A percentile compares a stretch with the other conserved stretches of the same genome.
These are phyloP conservation scores for Lates calcarifer DNA, from an alignment of 2,113 vertebrate species.

Conservation along the genomic window DNA sequence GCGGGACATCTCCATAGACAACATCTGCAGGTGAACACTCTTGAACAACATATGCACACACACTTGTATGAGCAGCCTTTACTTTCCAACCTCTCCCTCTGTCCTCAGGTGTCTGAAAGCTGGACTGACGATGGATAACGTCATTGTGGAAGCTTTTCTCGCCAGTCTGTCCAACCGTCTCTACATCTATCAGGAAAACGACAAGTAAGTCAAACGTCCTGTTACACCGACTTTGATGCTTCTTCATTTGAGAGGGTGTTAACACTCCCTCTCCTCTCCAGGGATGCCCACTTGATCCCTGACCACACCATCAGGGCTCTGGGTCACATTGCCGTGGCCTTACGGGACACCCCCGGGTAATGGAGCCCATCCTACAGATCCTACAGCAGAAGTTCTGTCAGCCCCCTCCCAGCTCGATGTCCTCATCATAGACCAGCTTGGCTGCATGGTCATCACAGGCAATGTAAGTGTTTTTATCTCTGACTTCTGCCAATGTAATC, in stretches of 20 bases:
- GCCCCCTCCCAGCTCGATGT: conserved; percentile 98
- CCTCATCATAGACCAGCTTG: conserved; percentile 97
- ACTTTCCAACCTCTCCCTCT: neutral
- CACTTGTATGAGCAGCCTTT: neutral
- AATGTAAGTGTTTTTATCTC: conserved; percentile 85
- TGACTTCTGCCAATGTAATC: neutral
- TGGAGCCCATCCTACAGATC: conserved; percentile 99
- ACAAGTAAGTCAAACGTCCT: conserved; percentile 88
- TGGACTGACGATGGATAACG: conserved; percentile 92
- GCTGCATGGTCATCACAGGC: conserved; percentile 98
- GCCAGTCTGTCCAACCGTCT: conserved; percentile 97
- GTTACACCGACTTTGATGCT: neutral
- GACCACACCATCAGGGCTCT: conserved; percentile 97
- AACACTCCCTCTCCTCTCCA: neutral
- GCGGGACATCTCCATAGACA: conserved; percentile 97
- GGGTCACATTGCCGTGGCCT: conserved; percentile 96
- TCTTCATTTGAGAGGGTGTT: neutral
- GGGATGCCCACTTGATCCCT: conserved; percentile 96
- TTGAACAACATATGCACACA: neutral
- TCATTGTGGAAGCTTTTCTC: conserved; percentile 97
- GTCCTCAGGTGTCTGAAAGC: conserved; percentile 92
- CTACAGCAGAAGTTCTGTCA: conserved; percentile 99
- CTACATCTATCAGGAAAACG: conserved; percentile 98
- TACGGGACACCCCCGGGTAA: conserved; percentile 95
- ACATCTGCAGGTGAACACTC: conserved; percentile 93